Evolutionary conservation across 1,140 invertebrate species (phyloP), one percentile per base, ranked within the genome.

Genomic region (Drosophila melanica): DNA sequence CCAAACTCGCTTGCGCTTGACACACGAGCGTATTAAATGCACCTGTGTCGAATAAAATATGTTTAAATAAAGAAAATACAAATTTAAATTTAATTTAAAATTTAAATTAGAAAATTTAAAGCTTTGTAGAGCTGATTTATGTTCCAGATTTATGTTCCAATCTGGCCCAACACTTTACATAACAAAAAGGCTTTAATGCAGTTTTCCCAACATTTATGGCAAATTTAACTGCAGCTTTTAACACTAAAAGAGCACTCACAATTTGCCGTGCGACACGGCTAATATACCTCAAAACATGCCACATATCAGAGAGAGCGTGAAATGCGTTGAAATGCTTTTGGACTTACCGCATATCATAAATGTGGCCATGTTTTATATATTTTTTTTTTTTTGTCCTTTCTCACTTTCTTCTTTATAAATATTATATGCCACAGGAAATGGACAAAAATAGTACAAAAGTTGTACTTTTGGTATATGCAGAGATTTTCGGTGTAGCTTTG

Each of bases 401-500:
- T 14, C n/a, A 41, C 18, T 23, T 35, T 30, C 16, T 14, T 2
- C 44, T 42, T 18, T 37, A 57, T 71, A 66, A 71, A 58, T 66
- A 51, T 57, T 39, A 59, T 45, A 73, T 57, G 9, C 18, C 27
- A 54, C 23, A 55, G 16, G 60, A 37, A 37, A 18, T 37, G 44
- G 10, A 37, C 42, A 37, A 41, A 66, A 59, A 67, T 67, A 33
- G 48, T 54, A 33, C 11, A 41, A 58, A 54, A 73, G 60, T 12
- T 72, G 23, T 27, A 7, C 4, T 20, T 65, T 53, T 50, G 35
- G 50, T 18, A 51, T 54, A 45, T 62, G 51, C 62, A 16, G 47
- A 53, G 70, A 62, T 63, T 74, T 55, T 57, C 33, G 42, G 35
- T 39, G 33, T n/a, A 47, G 41, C 42, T 60, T 65, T 71, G 65